Evolutionary conservation across 2,797 vertebrate species (phyloP).

Genomic region (Aeoliscus strigatus): DNA sequence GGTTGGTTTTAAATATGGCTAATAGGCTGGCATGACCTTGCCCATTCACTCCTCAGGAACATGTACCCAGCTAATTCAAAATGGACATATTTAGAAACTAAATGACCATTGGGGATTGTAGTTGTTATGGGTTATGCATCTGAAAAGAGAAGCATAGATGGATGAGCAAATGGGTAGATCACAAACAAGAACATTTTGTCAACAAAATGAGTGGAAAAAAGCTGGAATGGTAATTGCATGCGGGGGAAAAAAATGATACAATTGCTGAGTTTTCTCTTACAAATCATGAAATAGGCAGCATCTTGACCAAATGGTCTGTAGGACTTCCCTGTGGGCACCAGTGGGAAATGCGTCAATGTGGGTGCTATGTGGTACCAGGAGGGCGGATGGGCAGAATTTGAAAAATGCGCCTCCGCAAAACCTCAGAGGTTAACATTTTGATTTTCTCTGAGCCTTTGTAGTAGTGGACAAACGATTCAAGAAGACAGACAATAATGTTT

Average conservation of each 20-base stretch:
- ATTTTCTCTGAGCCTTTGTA: constrained; percentile 75
- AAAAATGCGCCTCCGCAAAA: constrained; percentile 75
- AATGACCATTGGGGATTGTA: constrained; percentile 69
- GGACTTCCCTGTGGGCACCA: constrained; percentile 54
- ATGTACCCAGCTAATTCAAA: constrained; percentile 58
- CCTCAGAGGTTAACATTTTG: constrained; percentile 79
- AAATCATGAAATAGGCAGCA: constrained; percentile 51
- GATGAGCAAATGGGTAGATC: constrained; percentile 38
- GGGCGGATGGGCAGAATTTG: constrained; percentile 71
- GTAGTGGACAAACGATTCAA: constrained; percentile 83
- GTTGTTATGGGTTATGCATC: constrained; percentile 55
- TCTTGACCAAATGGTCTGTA: constrained; percentile 58
- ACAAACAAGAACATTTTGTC: constrained; percentile 46
- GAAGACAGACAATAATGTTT: constrained; percentile 91
- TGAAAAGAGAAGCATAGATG: constrained; percentile 30
- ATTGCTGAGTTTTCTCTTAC: constrained; percentile 55
- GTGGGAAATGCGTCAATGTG: constrained; percentile 66
- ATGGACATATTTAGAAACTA: constrained; percentile 73
- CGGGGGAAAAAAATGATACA: constrained; percentile 48
- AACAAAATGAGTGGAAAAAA: constrained; percentile 30
- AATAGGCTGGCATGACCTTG: constrained; percentile 83
- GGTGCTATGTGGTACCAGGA: constrained; percentile 51
- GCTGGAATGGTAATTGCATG: constrained; percentile 43
- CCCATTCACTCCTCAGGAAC: constrained; percentile 74
- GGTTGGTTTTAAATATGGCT: constrained; percentile 79